Evolutionary conservation across 1,140 invertebrate genomes (phyloP).

Genomic region (Pseudomyrmex concolor): DNA sequence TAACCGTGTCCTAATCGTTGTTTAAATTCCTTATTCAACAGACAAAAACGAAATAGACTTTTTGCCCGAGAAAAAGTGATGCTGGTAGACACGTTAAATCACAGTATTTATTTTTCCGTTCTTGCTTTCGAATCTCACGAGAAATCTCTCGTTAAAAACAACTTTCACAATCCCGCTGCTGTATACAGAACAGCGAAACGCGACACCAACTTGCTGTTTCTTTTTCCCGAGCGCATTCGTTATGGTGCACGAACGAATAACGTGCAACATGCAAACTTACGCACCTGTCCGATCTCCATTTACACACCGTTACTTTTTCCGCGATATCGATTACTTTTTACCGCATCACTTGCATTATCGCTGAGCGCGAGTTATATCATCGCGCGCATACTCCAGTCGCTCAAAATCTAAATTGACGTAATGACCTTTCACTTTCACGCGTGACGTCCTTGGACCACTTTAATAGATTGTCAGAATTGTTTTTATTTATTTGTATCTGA

Average conservation of each 20-base stretch:
- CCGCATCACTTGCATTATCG: slow-evolving; percentile 1
- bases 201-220: neutral
- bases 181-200: slow-evolving; percentile 19
- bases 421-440: slow-evolving; percentile 45
- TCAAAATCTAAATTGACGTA: slow-evolving; percentile 32
- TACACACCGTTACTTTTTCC: slow-evolving; percentile 8
- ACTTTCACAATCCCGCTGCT: slow-evolving; percentile 39
- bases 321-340: slow-evolving; percentile 30
- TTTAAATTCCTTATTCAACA: no score
- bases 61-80: no score
- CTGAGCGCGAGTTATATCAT: slow-evolving; percentile 11
- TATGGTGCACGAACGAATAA: neutral
- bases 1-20: no score
- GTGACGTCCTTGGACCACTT: slow-evolving; percentile 48
- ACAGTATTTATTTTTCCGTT: neutral
- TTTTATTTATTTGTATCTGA: no score
- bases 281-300: neutral
- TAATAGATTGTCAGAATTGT: neutral
- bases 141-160: neutral
- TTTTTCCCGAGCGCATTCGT: slow-evolving; percentile 26
- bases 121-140: slow-evolving; percentile 47
- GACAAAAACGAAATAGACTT: no score
- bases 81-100: neutral
- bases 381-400: neutral
- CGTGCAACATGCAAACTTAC: neutral